phyloP scores from a whole-genome alignment of 2,113 vertebrate species.

The Melanerpes formicivorus region DNA sequence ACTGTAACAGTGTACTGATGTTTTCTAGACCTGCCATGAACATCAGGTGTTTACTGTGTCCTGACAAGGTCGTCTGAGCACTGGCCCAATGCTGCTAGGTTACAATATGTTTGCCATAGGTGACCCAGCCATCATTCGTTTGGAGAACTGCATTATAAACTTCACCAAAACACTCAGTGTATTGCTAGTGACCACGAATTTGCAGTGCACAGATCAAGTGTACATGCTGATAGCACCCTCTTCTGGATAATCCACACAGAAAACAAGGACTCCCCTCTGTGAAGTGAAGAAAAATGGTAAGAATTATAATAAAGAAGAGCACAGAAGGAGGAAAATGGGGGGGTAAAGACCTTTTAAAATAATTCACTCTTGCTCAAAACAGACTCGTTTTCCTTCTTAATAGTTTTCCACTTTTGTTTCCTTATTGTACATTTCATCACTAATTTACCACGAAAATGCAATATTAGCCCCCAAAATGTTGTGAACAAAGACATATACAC shows the following conservation, averaged over 20 bases:
- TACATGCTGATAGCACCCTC: constrained; percentile 15
- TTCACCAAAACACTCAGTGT: not conserved
- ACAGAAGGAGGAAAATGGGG: not conserved
- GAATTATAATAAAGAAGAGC: not conserved
- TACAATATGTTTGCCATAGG: not conserved
- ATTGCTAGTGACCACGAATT: not conserved
- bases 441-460: not conserved
- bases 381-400: not conserved
- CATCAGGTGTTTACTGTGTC: not conserved
- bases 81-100: not conserved
- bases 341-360: not conserved
- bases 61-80: not conserved
- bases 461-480: not conserved
- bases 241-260: constrained; percentile 33
- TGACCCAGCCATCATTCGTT: not conserved
- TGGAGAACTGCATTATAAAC: not conserved
- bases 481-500: not conserved
- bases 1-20: not conserved
- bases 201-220: not conserved
- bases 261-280: not conserved
- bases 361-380: not conserved
- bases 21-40: not conserved
- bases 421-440: not conserved
- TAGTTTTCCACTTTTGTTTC: not conserved
- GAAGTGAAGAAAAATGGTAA: not conserved